phyloP scores from a whole-genome alignment of 2,113 vertebrate genomes.

The Pseudopodoces humilis region DNA sequence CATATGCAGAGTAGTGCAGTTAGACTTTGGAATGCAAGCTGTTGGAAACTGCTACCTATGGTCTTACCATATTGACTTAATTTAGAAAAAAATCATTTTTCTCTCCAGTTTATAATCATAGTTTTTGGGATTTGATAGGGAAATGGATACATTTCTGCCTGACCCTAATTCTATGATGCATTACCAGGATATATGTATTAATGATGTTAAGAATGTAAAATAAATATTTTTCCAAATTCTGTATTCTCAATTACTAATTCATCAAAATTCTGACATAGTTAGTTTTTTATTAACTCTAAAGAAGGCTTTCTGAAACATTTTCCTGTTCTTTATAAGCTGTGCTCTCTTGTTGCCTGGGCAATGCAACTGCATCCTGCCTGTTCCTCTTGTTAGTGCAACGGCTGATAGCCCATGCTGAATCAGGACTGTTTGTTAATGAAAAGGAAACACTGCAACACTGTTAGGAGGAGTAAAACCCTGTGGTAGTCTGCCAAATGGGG shows the following conservation, averaged over 20 bases:
- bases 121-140: background rate
- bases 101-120: background rate
- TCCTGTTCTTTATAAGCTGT: background rate
- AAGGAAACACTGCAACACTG: constrained; percentile 35
- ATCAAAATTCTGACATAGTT: background rate
- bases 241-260: background rate
- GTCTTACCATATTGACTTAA: background rate
- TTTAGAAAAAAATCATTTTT: background rate
- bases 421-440: constrained; percentile 12
- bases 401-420: constrained; percentile 21
- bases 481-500: constrained; percentile 19
- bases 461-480: background rate
- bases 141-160: background rate
- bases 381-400: background rate
- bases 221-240: background rate
- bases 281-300: background rate
- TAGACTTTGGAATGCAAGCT: background rate
- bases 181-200: background rate
- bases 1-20: background rate
- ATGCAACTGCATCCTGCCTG: constrained; percentile 11
- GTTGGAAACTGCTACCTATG: background rate
- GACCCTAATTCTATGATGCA: background rate
- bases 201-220: background rate
- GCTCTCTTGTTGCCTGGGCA: constrained; percentile 3
- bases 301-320: background rate